Base-by-base conservation (phyloP, 2,797 vertebrate species). In the Crenichthys baileyi region DNA sequence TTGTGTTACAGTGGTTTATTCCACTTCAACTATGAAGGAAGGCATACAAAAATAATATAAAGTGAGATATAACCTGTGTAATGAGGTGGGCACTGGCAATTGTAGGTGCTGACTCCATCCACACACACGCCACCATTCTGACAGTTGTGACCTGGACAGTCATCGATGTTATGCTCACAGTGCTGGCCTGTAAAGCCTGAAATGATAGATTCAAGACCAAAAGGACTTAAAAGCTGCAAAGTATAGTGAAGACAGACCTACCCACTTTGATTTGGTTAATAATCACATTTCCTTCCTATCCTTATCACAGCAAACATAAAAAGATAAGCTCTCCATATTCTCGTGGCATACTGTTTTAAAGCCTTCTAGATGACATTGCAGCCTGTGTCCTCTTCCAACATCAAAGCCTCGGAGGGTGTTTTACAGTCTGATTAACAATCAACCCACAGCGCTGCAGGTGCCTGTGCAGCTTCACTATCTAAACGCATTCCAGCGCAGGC, bases 91-190 rank as follows among this genome's bases (percentile, higher is more conserved):
- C 97, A 98, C 83, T 97, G 97, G 94, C 98, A 99, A 85, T 98
- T 99, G 93, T 99, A 99, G 75, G 98, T 99, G 94, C 99, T 99
- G 70, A 99, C 97, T 0, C 98, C 97, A 0, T 99, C 98, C 87
- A 98, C 98, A 0, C 98, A 99, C 55, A 96, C 92, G 0, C 97
- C 98, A 1, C 97, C 96, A 0, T 99, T 98, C 94, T 95, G 95
- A 91, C 98, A 99, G 85, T 83, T 94, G 91, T 98, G 96, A 1
- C 96, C 97, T 0, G 97, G 96, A 68, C 98, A 99, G 89, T 99
- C 98, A 0, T 99, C 97, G 0, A 99, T 94, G 73, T 99, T 99
- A 3, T 97, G 96, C 77, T 99, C 98, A 29, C 98, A 99, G 89
- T 97, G 97, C 81, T 96, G 96, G 31, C 98, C 97, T 0, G 93